Evolutionary conservation across 2,797 vertebrate species (phyloP).

Genomic region (Tokudaia muenninki): DNA sequence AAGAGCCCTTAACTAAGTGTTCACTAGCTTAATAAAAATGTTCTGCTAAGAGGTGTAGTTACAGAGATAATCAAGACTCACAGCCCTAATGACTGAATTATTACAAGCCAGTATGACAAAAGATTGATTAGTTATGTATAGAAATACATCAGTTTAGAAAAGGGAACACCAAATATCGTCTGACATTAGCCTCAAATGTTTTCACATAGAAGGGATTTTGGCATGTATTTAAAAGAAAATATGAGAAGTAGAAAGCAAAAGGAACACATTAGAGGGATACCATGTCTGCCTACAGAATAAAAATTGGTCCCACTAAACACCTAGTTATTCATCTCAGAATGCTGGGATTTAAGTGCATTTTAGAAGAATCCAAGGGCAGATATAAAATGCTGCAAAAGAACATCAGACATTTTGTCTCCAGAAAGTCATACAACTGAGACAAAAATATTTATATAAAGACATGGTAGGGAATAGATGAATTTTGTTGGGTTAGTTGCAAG

Average conservation of each 20-base stretch:
- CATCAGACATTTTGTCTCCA: not conserved
- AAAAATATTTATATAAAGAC: not conserved
- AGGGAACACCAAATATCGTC: not conserved
- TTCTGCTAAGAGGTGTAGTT: not conserved
- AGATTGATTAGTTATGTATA: not conserved
- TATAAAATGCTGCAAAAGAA: not conserved
- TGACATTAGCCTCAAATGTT: not conserved
- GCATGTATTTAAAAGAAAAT: not conserved
- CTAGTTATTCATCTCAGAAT: not conserved
- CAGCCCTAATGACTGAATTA: not conserved
- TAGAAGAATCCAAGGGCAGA: not conserved
- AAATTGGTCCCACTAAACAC: not conserved
- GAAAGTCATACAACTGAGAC: not conserved
- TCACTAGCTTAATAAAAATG: conserved; percentile 36
- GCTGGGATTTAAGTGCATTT: not conserved
- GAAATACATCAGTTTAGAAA: not conserved
- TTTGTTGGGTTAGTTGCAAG: not conserved
- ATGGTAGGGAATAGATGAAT: not conserved
- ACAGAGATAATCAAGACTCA: not conserved
- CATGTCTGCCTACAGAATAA: not conserved
- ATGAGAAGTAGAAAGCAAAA: not conserved
- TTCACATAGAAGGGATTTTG: not conserved
- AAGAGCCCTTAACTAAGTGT: not conserved
- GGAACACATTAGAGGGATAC: not conserved
- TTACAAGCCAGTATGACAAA: not conserved